Conservation (phyloP, 92 coral and sea anemone species). For the Bergia puertoricense region DNA sequence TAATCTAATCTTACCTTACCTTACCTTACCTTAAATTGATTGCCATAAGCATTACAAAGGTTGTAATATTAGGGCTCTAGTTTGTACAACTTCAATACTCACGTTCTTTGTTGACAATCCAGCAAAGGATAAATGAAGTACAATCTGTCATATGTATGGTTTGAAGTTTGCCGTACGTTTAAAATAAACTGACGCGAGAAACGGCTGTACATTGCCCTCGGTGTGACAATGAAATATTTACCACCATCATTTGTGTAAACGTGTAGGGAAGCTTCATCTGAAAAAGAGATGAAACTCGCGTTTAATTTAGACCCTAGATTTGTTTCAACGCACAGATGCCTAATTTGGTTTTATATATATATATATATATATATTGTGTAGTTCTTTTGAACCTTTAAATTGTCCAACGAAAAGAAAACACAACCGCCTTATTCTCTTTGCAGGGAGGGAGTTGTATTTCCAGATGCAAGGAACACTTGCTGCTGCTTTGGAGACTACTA, state of each 20-base stretch:
- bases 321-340: neutral
- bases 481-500: no score
- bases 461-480: no score
- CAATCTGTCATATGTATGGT: neutral
- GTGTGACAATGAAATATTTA: neutral
- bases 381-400: no score
- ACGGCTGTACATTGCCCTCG: neutral
- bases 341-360: no score
- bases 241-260: neutral
- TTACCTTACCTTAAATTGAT: no score
- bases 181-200: neutral
- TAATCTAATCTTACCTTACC: no score
- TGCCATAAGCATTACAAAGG: no score
- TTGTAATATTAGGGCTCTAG: neutral
- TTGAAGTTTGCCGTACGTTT: neutral
- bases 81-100: neutral
- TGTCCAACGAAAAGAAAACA: no score
- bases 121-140: neutral
- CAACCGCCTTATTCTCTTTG: no score
- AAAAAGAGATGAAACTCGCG: neutral
- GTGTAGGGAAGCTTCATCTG: neutral
- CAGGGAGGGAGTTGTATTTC: no score
- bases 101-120: neutral
- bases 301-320: neutral
- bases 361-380: no score